phyloP scores from a whole-genome alignment of 2,888 invertebrate species.

The Punctoribates punctum region DNA sequence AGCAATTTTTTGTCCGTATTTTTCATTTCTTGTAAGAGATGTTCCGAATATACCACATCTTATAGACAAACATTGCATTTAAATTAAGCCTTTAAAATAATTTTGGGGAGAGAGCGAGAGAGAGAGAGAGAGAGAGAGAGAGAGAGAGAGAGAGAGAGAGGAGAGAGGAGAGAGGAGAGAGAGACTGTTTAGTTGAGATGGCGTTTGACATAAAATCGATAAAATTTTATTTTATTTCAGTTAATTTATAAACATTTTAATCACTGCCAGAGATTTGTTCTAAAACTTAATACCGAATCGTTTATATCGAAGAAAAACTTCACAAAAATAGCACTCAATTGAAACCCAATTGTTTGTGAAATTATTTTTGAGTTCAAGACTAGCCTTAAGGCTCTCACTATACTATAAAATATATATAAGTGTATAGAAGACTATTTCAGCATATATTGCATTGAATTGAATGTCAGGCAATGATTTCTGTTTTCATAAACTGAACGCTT shows the following conservation, averaged over 20 bases:
- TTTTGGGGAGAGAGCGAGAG: neutral
- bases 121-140: neutral
- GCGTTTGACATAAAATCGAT: no score
- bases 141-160: neutral
- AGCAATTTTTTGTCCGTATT: constrained; percentile 38
- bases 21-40: constrained; percentile 25
- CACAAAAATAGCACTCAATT: constrained; percentile 10
- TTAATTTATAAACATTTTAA: no score
- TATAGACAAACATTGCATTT: neutral
- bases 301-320: neutral
- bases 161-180: neutral
- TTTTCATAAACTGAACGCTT: constrained; percentile 1
- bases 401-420: neutral
- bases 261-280: neutral
- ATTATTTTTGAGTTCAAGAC: constrained; percentile 10
- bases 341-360: constrained; percentile 9
- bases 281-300: neutral
- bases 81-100: neutral
- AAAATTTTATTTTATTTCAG: no score
- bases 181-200: neutral
- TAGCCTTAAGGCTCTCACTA: neutral
- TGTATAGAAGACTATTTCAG: neutral
- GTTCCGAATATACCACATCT: constrained; percentile 41
- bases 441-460: neutral
- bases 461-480: constrained; percentile 17